Base-by-base conservation (phyloP, 2,113 vertebrate genomes). In the Parotia lawesii region DNA sequence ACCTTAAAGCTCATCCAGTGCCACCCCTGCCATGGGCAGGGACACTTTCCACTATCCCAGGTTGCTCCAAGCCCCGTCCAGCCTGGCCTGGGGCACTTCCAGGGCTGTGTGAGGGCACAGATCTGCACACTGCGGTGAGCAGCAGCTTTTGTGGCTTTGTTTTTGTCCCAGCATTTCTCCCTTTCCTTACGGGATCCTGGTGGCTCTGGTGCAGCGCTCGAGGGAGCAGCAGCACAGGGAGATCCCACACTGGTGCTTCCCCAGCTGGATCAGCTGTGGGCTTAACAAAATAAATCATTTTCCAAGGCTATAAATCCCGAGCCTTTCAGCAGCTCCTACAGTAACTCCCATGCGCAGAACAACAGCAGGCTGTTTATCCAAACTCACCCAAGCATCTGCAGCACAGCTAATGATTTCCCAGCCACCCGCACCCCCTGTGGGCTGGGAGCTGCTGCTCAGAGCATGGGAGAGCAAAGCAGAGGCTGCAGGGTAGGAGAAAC, bases 291-390 rank as follows among this genome's bases (percentile, higher is more conserved):
- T 72, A 91, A 94, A 95, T 94, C 54, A 91, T 89, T 89, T 94
- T 87, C 78, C 67, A 45, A 23, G 72, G 67, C 87, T 77, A 80
- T 94, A 97, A 95, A 95, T 94, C 75, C 51, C 17, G 12, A 40
- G 27, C 20, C 82, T 96, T 95, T 96, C 96, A 94, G 33, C 94
- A 94, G 10, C 71, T 93, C 78, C 44, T 71, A 40, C 93, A 95
- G 94, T 83, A 74, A 93, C 61, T 83, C 64, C 48, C 78, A 77
- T 40, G 87, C 79, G 94, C 85, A 83, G 82, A 91, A 91, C 90
- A 95, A 96, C 85, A 96, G 87, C 38, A 23, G 82, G 64, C 91
- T 95, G 90, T 91, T 95, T 95, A 94, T 91, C 78, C 93, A 62
- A 94, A 83, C 42, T 20, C 80, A 14, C 12, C 4, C 21, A 48